A percentile compares a stretch with the other conserved stretches of the same genome.
Evolutionary conservation across 2,797 vertebrate genomes (phyloP).

Genomic region (Characodon lateralis): DNA sequence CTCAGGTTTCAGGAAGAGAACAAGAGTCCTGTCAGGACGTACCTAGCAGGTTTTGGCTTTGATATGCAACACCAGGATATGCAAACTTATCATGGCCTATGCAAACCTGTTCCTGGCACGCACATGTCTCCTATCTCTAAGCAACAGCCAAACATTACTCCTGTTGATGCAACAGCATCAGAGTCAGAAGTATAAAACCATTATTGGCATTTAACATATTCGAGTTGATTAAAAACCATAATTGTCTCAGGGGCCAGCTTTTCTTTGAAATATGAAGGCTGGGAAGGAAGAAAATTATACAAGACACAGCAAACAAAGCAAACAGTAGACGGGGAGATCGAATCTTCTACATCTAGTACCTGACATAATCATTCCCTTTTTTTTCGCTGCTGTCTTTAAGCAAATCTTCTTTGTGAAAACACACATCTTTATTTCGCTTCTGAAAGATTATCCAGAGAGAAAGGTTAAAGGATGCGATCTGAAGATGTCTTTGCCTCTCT

Average conservation of each 20-base stretch:
- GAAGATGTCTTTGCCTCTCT: slow-evolving; percentile 25
- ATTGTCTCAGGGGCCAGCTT: not conserved
- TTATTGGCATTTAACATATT: not conserved
- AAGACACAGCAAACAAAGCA: slow-evolving; percentile 6
- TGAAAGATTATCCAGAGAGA: slow-evolving; percentile 33
- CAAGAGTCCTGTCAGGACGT: slow-evolving; percentile 29
- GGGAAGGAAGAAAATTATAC: slow-evolving; percentile 18
- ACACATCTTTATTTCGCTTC: slow-evolving; percentile 11
- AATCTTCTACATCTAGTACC: slow-evolving; percentile 13
- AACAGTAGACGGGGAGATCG: not conserved
- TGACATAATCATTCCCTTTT: slow-evolving; percentile 19
- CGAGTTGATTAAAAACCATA: slow-evolving; percentile 6
- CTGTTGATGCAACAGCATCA: slow-evolving; percentile 16
- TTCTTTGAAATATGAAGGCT: slow-evolving; percentile 16
- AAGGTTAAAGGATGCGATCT: slow-evolving; percentile 34
- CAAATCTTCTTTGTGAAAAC: slow-evolving; percentile 16
- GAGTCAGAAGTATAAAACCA: slow-evolving; percentile 3
- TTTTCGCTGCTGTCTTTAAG: slow-evolving; percentile 10
- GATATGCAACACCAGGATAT: slow-evolving; percentile 56
- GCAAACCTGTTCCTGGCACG: slow-evolving; percentile 57
- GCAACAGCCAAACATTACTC: slow-evolving; percentile 52
- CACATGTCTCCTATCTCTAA: slow-evolving; percentile 28
- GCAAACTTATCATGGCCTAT: slow-evolving; percentile 63
- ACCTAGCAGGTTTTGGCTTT: slow-evolving; percentile 34
- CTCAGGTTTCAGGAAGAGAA: slow-evolving; percentile 25